Evolutionary conservation across 1,140 invertebrate species (phyloP), one percentile per base, ranked within the genome.

Genomic region (Aphaenogaster rudis): DNA sequence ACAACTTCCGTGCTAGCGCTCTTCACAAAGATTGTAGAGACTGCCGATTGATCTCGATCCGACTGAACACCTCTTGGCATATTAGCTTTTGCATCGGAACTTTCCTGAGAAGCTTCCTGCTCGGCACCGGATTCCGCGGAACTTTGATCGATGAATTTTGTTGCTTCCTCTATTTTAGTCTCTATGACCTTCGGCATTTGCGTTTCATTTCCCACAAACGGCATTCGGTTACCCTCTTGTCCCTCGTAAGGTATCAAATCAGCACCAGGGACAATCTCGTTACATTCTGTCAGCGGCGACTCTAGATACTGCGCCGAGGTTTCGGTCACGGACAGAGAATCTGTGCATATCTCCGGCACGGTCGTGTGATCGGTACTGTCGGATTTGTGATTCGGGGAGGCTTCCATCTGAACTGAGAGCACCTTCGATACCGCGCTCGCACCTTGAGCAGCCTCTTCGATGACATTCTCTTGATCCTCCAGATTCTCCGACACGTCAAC

Each of bases 401-500:
- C 82, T 42, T 92, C 92, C 17, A 92, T 54, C 21, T 92, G 92
- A 0, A 92, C 57, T 2, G 92, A 88, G 33, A 93, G 92, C 42
- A 63, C 76, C 28, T 91, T 94, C 39, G 52, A 50, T 3, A 39
- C 0, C 8, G 15, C 9, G 28, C 15, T 71, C 42, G 39, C 77
- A 2, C 74, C 54, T 48, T 28, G n/a, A 6, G 64, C 69, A 1
- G 48, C 57, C 1, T 80, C 57, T 6, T 39, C 63, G n/a, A 36
- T 36, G 9, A 45, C 54, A 0, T 88, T 81, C 36, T 97, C 96
- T 80, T 96, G 96, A 81, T 96, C 96, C 21, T 97, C 97, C 92
- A 97, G 96, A 92, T 97, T 96, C 87, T 97, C 97, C 54, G 96
- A 96, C 86, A 96, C 96, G 80, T 97, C 97, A 0, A 98, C 96